Conservation (phyloP, 2,797 vertebrate species). For the Pseudomugil gertrudae region DNA sequence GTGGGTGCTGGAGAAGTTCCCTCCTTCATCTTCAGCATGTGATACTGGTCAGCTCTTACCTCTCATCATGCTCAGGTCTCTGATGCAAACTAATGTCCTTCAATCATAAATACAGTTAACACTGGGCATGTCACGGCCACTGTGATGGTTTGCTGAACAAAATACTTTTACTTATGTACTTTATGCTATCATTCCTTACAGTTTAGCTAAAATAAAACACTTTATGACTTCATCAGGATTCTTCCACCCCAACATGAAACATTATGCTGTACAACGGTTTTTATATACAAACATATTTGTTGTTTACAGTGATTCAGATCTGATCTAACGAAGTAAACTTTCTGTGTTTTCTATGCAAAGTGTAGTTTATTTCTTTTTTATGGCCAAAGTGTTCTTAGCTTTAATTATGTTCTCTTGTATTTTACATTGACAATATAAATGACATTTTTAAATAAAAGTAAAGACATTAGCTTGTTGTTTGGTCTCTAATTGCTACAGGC, state of each 20-base stretch:
- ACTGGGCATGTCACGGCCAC: slow-evolving; percentile 13
- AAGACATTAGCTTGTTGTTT: slow-evolving; percentile 23
- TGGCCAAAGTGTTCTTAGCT: slow-evolving; percentile 30
- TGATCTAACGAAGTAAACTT: slow-evolving; percentile 20
- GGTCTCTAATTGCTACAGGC: slow-evolving; percentile 14
- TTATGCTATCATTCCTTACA: slow-evolving; percentile 7
- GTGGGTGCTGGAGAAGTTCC: background rate
- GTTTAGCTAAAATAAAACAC: slow-evolving; percentile 15
- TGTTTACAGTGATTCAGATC: slow-evolving; percentile 38
- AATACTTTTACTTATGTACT: background rate
- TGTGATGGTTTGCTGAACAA: slow-evolving; percentile 18
- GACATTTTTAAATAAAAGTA: slow-evolving; percentile 55
- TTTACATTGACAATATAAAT: slow-evolving; percentile 36
- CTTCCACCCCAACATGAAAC: background rate
- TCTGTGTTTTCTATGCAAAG: slow-evolving; percentile 44
- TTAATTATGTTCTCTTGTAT: slow-evolving; percentile 21
- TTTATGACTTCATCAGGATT: background rate
- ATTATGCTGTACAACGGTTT: slow-evolving; percentile 20
- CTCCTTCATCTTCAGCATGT: background rate
- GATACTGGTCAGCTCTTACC: slow-evolving; percentile 12
- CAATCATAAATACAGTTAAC: slow-evolving; percentile 14
- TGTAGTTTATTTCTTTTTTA: slow-evolving; percentile 35
- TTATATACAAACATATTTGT: background rate
- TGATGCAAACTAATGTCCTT: slow-evolving; percentile 33
- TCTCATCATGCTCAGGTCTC: slow-evolving; percentile 45